Base-by-base conservation (phyloP, 2,113 vertebrate genomes). In the Zosterops hypoxanthus region DNA sequence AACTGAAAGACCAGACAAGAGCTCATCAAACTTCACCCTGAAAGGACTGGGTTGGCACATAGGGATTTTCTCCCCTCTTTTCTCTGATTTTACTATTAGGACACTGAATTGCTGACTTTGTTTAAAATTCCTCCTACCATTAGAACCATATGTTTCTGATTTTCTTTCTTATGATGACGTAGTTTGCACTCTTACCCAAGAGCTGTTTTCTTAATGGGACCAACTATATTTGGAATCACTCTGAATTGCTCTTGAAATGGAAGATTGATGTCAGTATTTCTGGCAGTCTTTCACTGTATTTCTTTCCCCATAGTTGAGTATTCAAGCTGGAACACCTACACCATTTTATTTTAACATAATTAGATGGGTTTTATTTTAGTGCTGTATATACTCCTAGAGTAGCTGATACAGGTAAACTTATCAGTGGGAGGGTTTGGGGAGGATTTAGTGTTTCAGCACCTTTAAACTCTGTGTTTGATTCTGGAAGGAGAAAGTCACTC, bases 161-260 rank as follows among this genome's bases (percentile, higher is more conserved):
- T 94, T 92, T 94, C 71, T 80, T 88, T 76, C 59, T 85, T 88
- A 36, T 42, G 79, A 70, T 93, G 94, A 90, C 68, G 86, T 52
- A 64, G 60, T 90, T 96, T 86, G 86, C 64, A 84, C 94, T 95
- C 64, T 94, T 66, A 92, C 39, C 56, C 25, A 3, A 92, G 56
- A 82, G 60, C 79, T 81, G 47, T 83, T 93, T 96, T 93, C 71
- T 88, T 94, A 93, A 82, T 95, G 92, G 76, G 60, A 73, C 41
- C 52, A 68, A 78, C 92, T 96, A 96, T 95, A 96, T 95, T 96
- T 96, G 82, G 94, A 92, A 86, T 86, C 71, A 44, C 12, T 90
- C 64, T 96, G 79, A 93, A 89, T 94, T 91, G 68, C 87, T 91
- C 46, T 88, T 90, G 71, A 94, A 95, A 86, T 85, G 89, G 71